Base-by-base conservation (phyloP, 2,113 vertebrate genomes). In the Hemibagrus wyckioides region DNA sequence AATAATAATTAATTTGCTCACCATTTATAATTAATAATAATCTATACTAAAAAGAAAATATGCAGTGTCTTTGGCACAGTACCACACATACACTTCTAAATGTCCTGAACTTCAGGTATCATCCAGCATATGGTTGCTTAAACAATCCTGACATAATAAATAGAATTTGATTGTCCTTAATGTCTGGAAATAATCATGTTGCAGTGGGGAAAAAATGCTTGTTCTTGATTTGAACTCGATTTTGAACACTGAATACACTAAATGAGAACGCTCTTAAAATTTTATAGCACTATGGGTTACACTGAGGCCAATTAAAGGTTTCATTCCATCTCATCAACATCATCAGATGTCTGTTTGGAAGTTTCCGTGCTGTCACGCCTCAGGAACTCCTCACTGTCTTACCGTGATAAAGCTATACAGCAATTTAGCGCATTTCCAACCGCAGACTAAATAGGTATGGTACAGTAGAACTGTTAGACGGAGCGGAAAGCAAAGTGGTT, bases 381-480 rank as follows among this genome's bases (percentile, higher is more conserved):
- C 82, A 48, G 87, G n/a, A 39, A 89, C 91, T 90, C 90, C 91
- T 89, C 88, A 75, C 87, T 91, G 91, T 92, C 93, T 92, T 92
- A 86, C 89, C n/a, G 87, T 90, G 1, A 90, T 90, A 91, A 92
- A 65, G 86, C 90, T 90, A 92, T 91, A 2, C 93, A 89, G 89
- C 91, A 88, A 92, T 93, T 92, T 91, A 36, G 65, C 90, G 19
- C 88, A 86, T 92, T 94, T 89, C 92, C 92, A 89, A 93, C 93
- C 92, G 50, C 91, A 23, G 81, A 88, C 91, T 91, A 92, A 91
- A 91, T 93, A 92, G 90, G 90, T 87, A 50, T 0, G 15, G 90
- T 87, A 65, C 1, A 8, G 9, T 7, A 59, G 39, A 73, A 44
- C 11, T 14, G 15, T 23, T 19, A 82, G 28, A 48, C 33, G 28